phyloP scores from a whole-genome alignment of 2,797 vertebrate genomes.

The Arrhamphus sclerolepis region DNA sequence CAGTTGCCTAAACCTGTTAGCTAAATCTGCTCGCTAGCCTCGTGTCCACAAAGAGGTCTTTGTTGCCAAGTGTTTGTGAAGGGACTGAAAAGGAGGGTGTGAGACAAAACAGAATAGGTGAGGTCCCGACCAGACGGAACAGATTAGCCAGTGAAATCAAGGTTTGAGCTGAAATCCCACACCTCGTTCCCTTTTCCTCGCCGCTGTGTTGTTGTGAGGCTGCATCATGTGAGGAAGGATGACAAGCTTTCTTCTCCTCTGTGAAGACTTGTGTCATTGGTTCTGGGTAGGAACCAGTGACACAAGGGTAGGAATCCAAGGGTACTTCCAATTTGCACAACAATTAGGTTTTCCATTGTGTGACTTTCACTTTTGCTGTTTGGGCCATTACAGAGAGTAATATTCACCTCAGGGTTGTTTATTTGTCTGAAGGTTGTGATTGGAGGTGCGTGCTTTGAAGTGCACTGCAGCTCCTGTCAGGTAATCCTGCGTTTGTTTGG shows the following conservation, averaged over 20 bases:
- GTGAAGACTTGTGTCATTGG: background rate
- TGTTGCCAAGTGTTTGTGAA: background rate
- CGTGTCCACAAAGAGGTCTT: slow-evolving; percentile 21
- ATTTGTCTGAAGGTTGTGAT: slow-evolving; percentile 35
- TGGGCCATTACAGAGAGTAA: background rate
- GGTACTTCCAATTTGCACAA: slow-evolving; percentile 3
- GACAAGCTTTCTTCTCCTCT: background rate
- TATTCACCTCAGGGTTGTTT: background rate
- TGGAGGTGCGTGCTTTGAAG: background rate
- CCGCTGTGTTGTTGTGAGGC: slow-evolving; percentile 10
- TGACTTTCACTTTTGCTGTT: slow-evolving; percentile 44
- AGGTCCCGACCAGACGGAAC: slow-evolving; percentile 25
- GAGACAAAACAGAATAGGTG: slow-evolving; percentile 12
- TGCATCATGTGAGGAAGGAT: background rate
- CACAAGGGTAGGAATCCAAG: background rate
- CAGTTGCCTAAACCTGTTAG: slow-evolving; percentile 26
- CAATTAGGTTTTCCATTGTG: background rate
- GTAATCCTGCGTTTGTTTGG: slow-evolving; percentile 2
- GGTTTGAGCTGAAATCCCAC: slow-evolving; percentile 7
- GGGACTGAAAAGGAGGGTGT: slow-evolving; percentile 1
- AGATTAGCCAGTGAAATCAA: slow-evolving; percentile 32
- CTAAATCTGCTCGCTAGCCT: slow-evolving; percentile 18
- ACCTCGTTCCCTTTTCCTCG: slow-evolving; percentile 18
- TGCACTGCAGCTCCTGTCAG: background rate
- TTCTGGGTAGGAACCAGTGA: no score